A percentile compares a stretch with the other conserved stretches of the same genome.
Conservation (phyloP, 1,140 invertebrate species). For the Zaprionus lachaisei region DNA sequence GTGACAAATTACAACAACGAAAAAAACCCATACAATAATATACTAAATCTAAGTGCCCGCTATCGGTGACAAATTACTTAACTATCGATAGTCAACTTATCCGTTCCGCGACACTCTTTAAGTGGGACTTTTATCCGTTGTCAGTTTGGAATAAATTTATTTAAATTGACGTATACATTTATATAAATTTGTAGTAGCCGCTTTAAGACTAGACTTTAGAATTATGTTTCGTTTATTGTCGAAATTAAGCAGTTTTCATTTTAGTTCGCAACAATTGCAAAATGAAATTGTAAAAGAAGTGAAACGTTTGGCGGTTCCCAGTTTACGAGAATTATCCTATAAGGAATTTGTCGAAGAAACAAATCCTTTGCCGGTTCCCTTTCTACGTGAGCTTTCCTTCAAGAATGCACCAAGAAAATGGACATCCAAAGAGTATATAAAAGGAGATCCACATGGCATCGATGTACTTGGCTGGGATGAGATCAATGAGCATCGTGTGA, state of each 20-base stretch:
- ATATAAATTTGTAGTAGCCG: neutral
- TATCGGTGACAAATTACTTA: no score
- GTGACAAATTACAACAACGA: no score
- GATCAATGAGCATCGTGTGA: slow-evolving; percentile 29
- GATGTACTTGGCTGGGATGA: slow-evolving; percentile 20
- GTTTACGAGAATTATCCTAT: slow-evolving; percentile 1
- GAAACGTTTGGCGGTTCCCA: slow-evolving; percentile 24
- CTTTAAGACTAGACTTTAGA: neutral
- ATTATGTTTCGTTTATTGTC: neutral
- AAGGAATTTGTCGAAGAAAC: slow-evolving; percentile 19
- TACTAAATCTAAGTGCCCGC: no score
- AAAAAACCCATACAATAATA: no score
- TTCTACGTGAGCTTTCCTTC: slow-evolving; percentile 1
- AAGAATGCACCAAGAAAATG: neutral
- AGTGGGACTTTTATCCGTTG: slow-evolving; percentile 2
- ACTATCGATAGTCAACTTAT: no score
- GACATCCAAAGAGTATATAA: slow-evolving; percentile 16
- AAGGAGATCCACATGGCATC: neutral
- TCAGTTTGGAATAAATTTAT: neutral
- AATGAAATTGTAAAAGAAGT: neutral
- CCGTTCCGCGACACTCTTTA: neutral
- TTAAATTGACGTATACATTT: neutral
- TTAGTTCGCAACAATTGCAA: neutral
- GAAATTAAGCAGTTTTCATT: neutral
- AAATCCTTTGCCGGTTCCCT: slow-evolving; percentile 35